Base-by-base conservation (phyloP, 2,113 vertebrate genomes). In the Elephantulus edwardii region DNA sequence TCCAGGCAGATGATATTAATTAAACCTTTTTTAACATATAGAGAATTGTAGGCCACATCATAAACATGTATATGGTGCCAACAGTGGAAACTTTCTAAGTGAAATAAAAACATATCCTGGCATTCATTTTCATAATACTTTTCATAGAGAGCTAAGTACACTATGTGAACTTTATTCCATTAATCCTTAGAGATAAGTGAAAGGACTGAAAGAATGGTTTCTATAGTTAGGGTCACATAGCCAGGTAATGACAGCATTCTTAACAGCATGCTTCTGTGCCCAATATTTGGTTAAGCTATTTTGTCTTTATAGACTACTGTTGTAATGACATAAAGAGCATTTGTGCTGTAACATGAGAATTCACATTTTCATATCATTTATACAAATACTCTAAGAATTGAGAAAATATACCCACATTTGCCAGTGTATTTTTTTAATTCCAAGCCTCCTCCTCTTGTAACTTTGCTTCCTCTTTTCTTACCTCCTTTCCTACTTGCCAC, bases 161-260 rank as follows among this genome's bases (percentile, higher is more conserved):
- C 80, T 86, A 88, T 71, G 68, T 92, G 76, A 94, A 94, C 86
- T 88, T 91, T 80, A 93, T 83, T 76, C 86, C 44, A 79, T 38
- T 83, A 90, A 95, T 88, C 89, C 86, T 72, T 66, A 76, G 83
- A 93, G 81, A 83, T 77, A 95, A 86, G 62, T 78, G 85, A 79
- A 91, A 52, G 52, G 28, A 79, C 46, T 83, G 58, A 91, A 82
- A 85, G 64, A 95, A 86, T 20, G 52, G 30, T 22, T 90, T 90
- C 9, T 84, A 68, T 16, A 72, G 52, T 58, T 8, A 79, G 33
- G 70, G 71, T 78, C 75, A 82, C 75, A 54, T 28, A 88, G 72
- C 19, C 54, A 79, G 80, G 40, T 35, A 83, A 52, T 74, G 52
- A 79, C 35, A 83, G 48, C 20, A 35, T 38, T 85, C 64, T 83